Evolutionary conservation across 2,888 invertebrate species (phyloP), one percentile per base, ranked within the genome.

Genomic region (Seladonia tumulorum): DNA sequence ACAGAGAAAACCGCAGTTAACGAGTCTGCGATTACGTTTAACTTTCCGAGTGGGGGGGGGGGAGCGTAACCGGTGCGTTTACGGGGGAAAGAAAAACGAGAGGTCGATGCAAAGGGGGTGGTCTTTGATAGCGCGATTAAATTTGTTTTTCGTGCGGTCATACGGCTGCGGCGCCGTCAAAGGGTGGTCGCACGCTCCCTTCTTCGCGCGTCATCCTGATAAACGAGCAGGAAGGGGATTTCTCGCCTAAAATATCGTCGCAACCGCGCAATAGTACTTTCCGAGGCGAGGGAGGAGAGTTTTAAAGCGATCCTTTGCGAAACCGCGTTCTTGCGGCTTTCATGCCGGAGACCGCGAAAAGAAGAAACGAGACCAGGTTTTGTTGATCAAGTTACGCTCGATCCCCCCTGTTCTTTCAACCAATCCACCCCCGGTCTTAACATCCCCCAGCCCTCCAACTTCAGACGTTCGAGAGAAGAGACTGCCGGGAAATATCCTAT

Each of bases 111-210:
- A 57, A 76, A 78, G 45, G 68, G 45, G 68, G 39, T 1, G 29
- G 29, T 53, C 79, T 87, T 79, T 79, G 83, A 79, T 29, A 72
- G 25, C 12, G 70, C 79, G 86, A 86, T 87, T 86, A 86, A 87
- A 86, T 87, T 83, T 86, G 83, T 86, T 86, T 86, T 87, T 74
- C 76, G 57, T 78, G 80, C 82, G 83, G 76, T 74, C 79, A 71
- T 73, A 29, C n/a, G 35, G 35, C 66, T 16, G 22, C 22, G 53
- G 53, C 22, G 47, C 14, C 68, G 81, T 83, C 87, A 87, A 86
- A 86, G 83, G 76, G 73, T 22, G 14, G 22, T 47, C 35, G 35
- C 68, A 2, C 47, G 71, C 29, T 45, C 39, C 45, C 39, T 22
- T 70, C 60, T 57, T 74, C 39, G 45, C 73, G 47, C 83, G 76